phyloP scores from a whole-genome alignment of 1,140 invertebrate genomes.

The Cydia fagiglandana region DNA sequence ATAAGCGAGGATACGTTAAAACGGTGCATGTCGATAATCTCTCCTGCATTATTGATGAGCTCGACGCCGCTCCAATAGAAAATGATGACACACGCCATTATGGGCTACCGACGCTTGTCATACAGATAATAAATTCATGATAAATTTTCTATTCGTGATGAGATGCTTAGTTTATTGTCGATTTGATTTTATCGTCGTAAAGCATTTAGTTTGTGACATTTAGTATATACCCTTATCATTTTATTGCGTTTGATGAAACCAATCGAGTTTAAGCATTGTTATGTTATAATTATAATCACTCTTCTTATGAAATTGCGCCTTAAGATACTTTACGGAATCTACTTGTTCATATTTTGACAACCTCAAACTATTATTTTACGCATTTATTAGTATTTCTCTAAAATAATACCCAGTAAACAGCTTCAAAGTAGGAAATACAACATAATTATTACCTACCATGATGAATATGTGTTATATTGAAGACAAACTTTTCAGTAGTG shows the following conservation, averaged over 20 bases:
- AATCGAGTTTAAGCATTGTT: not conserved
- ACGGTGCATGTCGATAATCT: slow-evolving; percentile 72
- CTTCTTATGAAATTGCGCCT: no score
- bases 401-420: no score
- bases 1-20: slow-evolving; percentile 64
- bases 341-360: no score
- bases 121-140: slow-evolving; percentile 57
- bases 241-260: not conserved
- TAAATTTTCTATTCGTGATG: slow-evolving; percentile 50
- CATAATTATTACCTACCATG: no score
- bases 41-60: slow-evolving; percentile 70
- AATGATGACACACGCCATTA: slow-evolving; percentile 71
- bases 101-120: slow-evolving; percentile 53
- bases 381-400: no score
- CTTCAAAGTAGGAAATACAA: no score
- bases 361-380: no score
- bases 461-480: no score
- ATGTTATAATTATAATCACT: no score
- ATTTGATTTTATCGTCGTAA: slow-evolving; percentile 41
- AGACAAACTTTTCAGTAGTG: no score
- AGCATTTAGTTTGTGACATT: slow-evolving; percentile 13
- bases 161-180: slow-evolving; percentile 45
- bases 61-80: slow-evolving; percentile 58
- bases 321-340: no score
- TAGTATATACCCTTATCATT: not conserved